A percentile compares a stretch with the other conserved stretches of the same genome.
These are phyloP conservation scores for Amazona finschi DNA, from an alignment of 2,797 vertebrate genomes.

Conservation along the genomic window DNA sequence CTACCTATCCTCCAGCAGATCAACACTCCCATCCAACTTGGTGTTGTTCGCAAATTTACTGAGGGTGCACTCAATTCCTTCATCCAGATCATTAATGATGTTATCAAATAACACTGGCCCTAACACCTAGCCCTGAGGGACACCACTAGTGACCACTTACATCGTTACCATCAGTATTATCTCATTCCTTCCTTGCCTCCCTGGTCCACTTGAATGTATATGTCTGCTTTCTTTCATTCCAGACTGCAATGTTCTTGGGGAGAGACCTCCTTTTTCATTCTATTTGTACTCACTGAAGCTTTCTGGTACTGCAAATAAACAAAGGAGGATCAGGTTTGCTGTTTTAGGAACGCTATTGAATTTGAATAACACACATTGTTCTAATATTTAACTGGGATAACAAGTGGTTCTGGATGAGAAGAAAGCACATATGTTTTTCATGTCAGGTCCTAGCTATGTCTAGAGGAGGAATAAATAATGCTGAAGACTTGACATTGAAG, in stretches of 20 bases:
- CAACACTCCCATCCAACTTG: not conserved
- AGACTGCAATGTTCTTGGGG: not conserved
- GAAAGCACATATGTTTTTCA: not conserved
- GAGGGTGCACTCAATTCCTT: not conserved
- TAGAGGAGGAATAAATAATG: not conserved
- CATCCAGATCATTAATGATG: not conserved
- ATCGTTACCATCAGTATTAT: not conserved
- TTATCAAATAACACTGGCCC: not conserved
- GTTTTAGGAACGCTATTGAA: not conserved
- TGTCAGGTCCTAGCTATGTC: not conserved
- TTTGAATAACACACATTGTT: not conserved
- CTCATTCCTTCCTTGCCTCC: not conserved
- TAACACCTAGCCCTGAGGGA: not conserved
- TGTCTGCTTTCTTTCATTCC: not conserved
- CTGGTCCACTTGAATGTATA: not conserved
- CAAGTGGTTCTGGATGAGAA: not conserved
- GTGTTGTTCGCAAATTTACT: not conserved
- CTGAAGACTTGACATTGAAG: not conserved
- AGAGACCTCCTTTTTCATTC: not conserved
- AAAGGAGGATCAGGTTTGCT: not conserved
- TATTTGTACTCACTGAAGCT: not conserved
- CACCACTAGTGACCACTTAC: not conserved
- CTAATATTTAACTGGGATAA: not conserved
- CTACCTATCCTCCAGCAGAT: not conserved
- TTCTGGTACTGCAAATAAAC: not conserved